phyloP scores from a whole-genome alignment of 2,113 vertebrate species.

The Notarius quadriscutis region DNA sequence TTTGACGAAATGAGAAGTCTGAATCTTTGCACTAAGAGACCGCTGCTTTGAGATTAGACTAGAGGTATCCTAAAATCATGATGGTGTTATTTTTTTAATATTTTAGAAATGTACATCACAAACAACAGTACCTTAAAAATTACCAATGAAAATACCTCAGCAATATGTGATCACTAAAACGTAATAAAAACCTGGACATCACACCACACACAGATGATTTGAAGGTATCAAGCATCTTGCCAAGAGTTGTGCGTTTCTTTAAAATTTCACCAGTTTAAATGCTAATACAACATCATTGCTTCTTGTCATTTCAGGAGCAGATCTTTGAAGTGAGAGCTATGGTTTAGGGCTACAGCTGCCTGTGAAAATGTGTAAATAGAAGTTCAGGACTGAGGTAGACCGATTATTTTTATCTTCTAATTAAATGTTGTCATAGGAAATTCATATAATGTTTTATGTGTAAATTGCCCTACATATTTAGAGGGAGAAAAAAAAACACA shows the following conservation, averaged over 20 bases:
- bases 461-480: not conserved
- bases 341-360: slow-evolving; percentile 31
- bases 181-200: not conserved
- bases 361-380: slow-evolving; percentile 26
- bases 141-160: slow-evolving; percentile 2
- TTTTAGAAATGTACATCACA: not conserved
- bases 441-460: slow-evolving; percentile 13
- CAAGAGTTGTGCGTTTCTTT: not conserved
- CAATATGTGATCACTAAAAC: not conserved
- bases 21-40: too few species aligned
- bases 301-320: slow-evolving; percentile 37
- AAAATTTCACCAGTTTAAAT: slow-evolving; percentile 2
- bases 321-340: slow-evolving; percentile 33
- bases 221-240: not conserved
- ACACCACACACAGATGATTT: not conserved
- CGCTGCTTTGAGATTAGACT: not conserved
- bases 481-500: not conserved
- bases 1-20: too few species aligned
- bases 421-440: slow-evolving; percentile 29
- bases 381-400: slow-evolving; percentile 4
- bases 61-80: not conserved
- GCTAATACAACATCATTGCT: slow-evolving; percentile 13
- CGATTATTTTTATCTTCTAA: slow-evolving; percentile 32
- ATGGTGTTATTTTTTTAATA: too few species aligned
- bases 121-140: not conserved